A percentile compares a stretch with the other conserved stretches of the same genome.
Conservation (phyloP, 2,113 vertebrate genomes). For the Myiozetetes cayanensis region DNA sequence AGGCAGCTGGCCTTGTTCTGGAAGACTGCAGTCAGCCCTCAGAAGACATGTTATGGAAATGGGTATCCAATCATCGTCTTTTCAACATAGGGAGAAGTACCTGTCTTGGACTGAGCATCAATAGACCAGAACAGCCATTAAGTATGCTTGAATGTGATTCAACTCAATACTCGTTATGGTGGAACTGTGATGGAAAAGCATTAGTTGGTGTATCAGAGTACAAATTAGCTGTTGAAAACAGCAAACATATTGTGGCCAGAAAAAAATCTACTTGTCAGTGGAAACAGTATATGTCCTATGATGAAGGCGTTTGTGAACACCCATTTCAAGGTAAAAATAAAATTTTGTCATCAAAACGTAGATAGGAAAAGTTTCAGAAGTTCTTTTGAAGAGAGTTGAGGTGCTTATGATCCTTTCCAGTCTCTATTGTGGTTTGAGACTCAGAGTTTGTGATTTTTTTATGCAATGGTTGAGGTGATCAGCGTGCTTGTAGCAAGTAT, state of each 20-base stretch:
- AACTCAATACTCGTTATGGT: conserved; percentile 72
- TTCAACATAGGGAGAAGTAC: conserved; percentile 83
- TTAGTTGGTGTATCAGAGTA: conserved; percentile 78
- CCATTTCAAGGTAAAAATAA: conserved; percentile 84
- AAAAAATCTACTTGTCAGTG: conserved; percentile 72
- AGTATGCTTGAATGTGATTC: conserved; percentile 83
- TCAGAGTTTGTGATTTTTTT: background rate
- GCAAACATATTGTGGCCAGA: conserved; percentile 75
- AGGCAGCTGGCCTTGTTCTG: conserved; percentile 73
- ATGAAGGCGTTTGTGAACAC: conserved; percentile 83
- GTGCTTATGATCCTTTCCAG: background rate
- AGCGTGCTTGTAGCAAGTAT: too few relatives aligned
- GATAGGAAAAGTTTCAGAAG: background rate
- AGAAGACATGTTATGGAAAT: conserved; percentile 89
- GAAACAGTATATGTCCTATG: conserved; percentile 78
- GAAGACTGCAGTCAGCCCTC: conserved; percentile 79
- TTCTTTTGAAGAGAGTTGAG: background rate
- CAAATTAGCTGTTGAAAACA: conserved; percentile 71
- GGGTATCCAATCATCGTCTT: conserved; percentile 86
- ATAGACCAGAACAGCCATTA: conserved; percentile 70
- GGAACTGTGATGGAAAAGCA: conserved; percentile 79
- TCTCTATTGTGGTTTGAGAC: background rate
- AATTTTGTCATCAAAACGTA: background rate
- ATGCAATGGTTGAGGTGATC: background rate
- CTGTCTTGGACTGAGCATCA: conserved; percentile 87